These are phyloP conservation scores for Orussus abietinus DNA, from an alignment of 1,140 invertebrate species.

Conservation along the genomic window DNA sequence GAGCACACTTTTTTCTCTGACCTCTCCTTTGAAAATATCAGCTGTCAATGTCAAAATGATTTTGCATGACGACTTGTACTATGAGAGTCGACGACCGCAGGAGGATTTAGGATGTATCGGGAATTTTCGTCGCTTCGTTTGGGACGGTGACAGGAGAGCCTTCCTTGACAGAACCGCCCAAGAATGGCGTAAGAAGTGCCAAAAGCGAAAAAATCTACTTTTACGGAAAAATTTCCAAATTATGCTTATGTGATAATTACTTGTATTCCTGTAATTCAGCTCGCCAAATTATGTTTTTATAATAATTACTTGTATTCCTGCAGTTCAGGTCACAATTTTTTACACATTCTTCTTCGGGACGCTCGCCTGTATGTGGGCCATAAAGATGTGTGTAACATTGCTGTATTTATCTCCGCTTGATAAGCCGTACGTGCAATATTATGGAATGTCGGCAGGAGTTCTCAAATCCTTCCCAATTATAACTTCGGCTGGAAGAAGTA, in stretches of 20 bases:
- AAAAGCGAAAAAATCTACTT: too few species aligned
- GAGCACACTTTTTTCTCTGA: too few species aligned
- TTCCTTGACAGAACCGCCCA: conserved; percentile 67
- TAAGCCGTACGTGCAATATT: conserved; percentile 25
- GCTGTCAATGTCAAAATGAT: too few species aligned
- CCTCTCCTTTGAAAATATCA: too few species aligned
- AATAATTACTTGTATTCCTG: conserved; percentile 22
- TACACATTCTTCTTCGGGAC: conserved; percentile 79
- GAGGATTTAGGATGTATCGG: conserved; percentile 29
- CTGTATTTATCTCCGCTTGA: conserved; percentile 22
- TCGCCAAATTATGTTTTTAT: not conserved
- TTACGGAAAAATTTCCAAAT: too few species aligned
- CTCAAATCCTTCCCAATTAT: too few species aligned
- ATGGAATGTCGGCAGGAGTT: not conserved
- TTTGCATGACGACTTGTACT: conserved; percentile 40
- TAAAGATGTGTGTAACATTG: conserved; percentile 39
- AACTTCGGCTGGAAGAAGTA: too few species aligned
- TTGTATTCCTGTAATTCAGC: too few species aligned
- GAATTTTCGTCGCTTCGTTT: conserved; percentile 52
- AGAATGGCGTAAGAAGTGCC: conserved; percentile 72
- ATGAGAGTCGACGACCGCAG: conserved; percentile 32
- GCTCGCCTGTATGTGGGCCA: conserved; percentile 70
- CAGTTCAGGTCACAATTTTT: conserved; percentile 73
- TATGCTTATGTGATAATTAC: too few species aligned
- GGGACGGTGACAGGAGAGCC: conserved; percentile 62